These are phyloP conservation scores for Pollenia labialis DNA, from an alignment of 2,888 invertebrate species.

Conservation along the genomic window DNA sequence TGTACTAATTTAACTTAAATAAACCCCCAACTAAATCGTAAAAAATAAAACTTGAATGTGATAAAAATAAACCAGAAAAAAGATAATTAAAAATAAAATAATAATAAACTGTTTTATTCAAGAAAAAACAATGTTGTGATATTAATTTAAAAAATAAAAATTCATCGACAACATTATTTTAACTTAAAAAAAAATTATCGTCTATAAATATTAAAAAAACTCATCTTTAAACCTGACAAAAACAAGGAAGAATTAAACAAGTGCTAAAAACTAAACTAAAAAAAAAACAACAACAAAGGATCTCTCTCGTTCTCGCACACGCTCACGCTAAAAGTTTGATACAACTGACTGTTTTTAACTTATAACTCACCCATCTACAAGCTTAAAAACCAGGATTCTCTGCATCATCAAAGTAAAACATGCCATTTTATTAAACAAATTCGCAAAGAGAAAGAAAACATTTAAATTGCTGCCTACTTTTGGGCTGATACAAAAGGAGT, in stretches of 20 bases:
- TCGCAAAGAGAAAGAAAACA: background rate
- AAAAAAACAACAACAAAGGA: slow-evolving; percentile 38
- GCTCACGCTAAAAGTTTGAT: slow-evolving; percentile 1
- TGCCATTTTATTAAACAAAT: slow-evolving; percentile 3
- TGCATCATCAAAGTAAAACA: background rate
- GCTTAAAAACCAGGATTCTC: slow-evolving; percentile 2
- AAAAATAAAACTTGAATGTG: slow-evolving; percentile 73
- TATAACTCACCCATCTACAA: slow-evolving; percentile 16
- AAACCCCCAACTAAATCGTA: slow-evolving; percentile 63
- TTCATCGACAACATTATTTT: slow-evolving; percentile 51
- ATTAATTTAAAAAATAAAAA: slow-evolving; percentile 59
- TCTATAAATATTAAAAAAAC: slow-evolving; percentile 27
- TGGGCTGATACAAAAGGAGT: slow-evolving; percentile 24
- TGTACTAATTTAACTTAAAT: slow-evolving; percentile 67
- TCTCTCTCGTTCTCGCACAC: slow-evolving; percentile 27
- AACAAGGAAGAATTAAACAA: slow-evolving; percentile 3
- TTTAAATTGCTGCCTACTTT: slow-evolving; percentile 33
- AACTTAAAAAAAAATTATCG: slow-evolving; percentile 31
- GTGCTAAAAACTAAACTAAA: slow-evolving; percentile 31
- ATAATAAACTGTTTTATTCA: slow-evolving; percentile 49
- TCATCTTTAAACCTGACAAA: slow-evolving; percentile 9
- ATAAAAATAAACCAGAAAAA: slow-evolving; percentile 64
- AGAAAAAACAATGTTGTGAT: slow-evolving; percentile 70
- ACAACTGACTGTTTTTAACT: background rate
- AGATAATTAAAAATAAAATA: slow-evolving; percentile 18